Base-by-base conservation (phyloP, 2,113 vertebrate genomes). In the Toxostoma redivivum region DNA sequence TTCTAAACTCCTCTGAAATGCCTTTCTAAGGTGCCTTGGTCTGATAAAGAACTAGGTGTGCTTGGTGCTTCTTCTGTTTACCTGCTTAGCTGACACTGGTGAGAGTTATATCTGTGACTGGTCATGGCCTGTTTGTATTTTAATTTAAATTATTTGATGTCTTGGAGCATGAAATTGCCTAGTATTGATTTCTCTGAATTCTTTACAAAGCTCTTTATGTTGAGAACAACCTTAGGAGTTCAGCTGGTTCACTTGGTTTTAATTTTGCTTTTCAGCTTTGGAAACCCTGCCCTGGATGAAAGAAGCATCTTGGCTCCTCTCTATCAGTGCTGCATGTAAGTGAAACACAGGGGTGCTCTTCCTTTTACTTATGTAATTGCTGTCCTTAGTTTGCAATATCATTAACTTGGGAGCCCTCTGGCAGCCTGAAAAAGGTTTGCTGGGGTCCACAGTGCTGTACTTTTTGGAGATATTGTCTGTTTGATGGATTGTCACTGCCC, bases 321-420 rank as follows among this genome's bases (percentile, higher is more conserved):
- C 64, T 99, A 99, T 94, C 99, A 99, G 97, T 99, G 99, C 88
- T 99, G 99, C 99, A 99, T 99, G 99, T 99, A 98, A 99, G 99
- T 98, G 86, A 79, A 62, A 12, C 13, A 16, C 30, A 35, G 71
- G 50, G 25, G 22, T 91, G 35, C 58, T 67, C 28, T 35, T 91
- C 33, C 21, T 54, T 83, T 85, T 12, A 16, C 28, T 50, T 80
- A 17, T 2, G 30, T 47, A 54, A n/a, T 42, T 80, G 57, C 33
- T 94, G 45, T 37, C 53, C 57, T 54, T 62, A 56, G 64, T 57
- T 58, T 80, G 80, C 21, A 42, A 0, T 77, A 8, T 58, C 79
- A 81, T 92, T 62, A 78, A 67, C 38, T 61, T 76, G 42, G 47
- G 67, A 91, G 73, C 44, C 17, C 56, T 50, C 18, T 82, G 66